These are phyloP conservation scores for Cacoxenus indagator DNA, from an alignment of 2,888 invertebrate genomes.

Conservation along the genomic window DNA sequence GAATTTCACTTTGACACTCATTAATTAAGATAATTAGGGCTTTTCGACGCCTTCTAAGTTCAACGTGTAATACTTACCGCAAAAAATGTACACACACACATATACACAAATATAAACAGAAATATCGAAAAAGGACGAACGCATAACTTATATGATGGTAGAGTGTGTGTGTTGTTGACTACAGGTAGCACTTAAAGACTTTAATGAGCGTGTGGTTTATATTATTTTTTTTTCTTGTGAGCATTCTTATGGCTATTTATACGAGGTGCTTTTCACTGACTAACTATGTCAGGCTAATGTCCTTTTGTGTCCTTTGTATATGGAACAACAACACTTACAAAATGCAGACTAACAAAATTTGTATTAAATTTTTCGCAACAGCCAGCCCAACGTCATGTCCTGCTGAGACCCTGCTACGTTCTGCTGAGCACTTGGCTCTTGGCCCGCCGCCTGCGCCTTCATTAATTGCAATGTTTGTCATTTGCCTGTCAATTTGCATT, in stretches of 20 bases:
- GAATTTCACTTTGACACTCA: constrained; percentile 60
- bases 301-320: too few relatives aligned
- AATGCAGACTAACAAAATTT: too few relatives aligned
- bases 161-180: constrained; percentile 25
- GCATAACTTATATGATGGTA: constrained; percentile 12
- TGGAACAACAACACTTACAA: too few relatives aligned
- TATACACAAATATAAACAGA: constrained; percentile 24
- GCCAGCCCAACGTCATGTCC: background rate
- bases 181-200: constrained; percentile 44
- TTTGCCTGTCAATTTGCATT: constrained; percentile 63
- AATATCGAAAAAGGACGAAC: constrained; percentile 10
- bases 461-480: constrained; percentile 63
- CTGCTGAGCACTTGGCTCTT: background rate
- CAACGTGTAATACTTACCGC: constrained; percentile 41
- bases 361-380: too few relatives aligned
- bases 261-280: background rate
- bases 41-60: constrained; percentile 59
- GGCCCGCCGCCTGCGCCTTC: constrained; percentile 47
- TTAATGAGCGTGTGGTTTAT: constrained; percentile 41
- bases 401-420: background rate
- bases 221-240: background rate
- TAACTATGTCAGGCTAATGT: background rate
- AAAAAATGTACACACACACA: constrained; percentile 24
- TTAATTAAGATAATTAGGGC: constrained; percentile 65
- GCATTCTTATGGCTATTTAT: background rate